These are phyloP conservation scores for Agrilus mali DNA, from an alignment of 2,888 invertebrate genomes.

Conservation along the genomic window DNA sequence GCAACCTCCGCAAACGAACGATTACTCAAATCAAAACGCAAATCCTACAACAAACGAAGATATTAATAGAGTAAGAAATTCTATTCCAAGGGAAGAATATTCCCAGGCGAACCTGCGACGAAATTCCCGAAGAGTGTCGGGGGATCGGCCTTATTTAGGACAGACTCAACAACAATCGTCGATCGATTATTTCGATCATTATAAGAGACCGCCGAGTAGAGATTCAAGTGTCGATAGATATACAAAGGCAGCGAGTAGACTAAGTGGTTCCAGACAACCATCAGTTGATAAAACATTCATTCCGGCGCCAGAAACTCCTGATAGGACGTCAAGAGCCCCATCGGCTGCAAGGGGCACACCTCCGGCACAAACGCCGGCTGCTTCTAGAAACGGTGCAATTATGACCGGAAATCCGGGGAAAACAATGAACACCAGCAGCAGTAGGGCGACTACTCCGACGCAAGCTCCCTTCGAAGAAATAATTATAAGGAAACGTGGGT, in stretches of 20 bases:
- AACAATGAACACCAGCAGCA: conserved; percentile 22
- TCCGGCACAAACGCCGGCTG: conserved; percentile 34
- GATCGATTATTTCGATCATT: conserved; percentile 89
- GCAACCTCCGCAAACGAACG: background rate
- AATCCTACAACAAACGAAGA: conserved; percentile 18
- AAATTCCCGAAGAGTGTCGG: conserved; percentile 37
- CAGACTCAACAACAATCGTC: conserved; percentile 48
- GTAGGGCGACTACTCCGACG: background rate
- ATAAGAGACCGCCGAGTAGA: conserved; percentile 80
- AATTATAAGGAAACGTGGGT: conserved; percentile 61
- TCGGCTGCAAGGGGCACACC: conserved; percentile 43
- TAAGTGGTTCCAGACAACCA: conserved; percentile 58
- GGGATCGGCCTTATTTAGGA: conserved; percentile 29
- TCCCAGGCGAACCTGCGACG: conserved; percentile 33
- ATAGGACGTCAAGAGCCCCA: conserved; percentile 40
- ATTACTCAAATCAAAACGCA: conserved; percentile 3
- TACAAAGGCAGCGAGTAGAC: conserved; percentile 52
- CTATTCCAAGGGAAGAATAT: conserved; percentile 21
- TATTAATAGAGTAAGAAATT: conserved; percentile 22
- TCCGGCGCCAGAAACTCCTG: conserved; percentile 29
- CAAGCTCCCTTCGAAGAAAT: conserved; percentile 70
- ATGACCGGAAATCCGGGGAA: conserved; percentile 39
- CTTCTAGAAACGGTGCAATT: conserved; percentile 51
- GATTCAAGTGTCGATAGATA: conserved; percentile 74
- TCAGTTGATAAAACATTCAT: conserved; percentile 53